Conservation (phyloP, 2,113 vertebrate genomes). For the Nipponia nippon region DNA sequence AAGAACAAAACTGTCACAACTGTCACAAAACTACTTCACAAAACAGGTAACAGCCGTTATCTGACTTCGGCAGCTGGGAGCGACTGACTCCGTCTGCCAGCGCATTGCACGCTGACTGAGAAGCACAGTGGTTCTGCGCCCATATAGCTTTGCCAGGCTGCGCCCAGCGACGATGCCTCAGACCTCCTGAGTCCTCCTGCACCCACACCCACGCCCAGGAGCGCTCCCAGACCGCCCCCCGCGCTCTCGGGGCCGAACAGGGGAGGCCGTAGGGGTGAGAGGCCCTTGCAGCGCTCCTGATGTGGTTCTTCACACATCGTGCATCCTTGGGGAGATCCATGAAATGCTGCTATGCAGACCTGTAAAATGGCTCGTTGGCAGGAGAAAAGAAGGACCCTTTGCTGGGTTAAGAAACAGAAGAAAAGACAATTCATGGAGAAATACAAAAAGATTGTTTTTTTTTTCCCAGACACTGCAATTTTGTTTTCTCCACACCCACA, state of each 20-base stretch:
- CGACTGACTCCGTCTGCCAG: rapidly evolving
- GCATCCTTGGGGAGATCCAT: not conserved
- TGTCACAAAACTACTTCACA: not conserved
- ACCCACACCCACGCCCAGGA: rapidly evolving
- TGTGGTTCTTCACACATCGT: rapidly evolving
- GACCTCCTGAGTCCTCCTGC: rapidly evolving
- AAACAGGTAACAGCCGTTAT: not conserved
- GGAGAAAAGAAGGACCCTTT: not conserved
- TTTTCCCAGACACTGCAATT: not conserved
- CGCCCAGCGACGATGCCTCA: rapidly evolving
- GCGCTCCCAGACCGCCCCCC: not conserved
- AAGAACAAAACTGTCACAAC: not conserved
- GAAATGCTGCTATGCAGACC: not conserved
- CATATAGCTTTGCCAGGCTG: rapidly evolving
- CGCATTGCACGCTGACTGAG: rapidly evolving
- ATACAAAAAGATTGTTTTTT: not conserved
- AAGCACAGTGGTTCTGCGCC: rapidly evolving
- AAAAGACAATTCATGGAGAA: not conserved
- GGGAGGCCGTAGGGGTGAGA: rapidly evolving
- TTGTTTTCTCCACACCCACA: not conserved
- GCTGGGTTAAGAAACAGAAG: not conserved
- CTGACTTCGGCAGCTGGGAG: not conserved
- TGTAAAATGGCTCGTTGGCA: rapidly evolving
- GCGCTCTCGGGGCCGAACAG: rapidly evolving
- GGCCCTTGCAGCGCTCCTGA: not conserved